Base-by-base conservation (phyloP, 2,113 vertebrate genomes). In the Passer domesticus region DNA sequence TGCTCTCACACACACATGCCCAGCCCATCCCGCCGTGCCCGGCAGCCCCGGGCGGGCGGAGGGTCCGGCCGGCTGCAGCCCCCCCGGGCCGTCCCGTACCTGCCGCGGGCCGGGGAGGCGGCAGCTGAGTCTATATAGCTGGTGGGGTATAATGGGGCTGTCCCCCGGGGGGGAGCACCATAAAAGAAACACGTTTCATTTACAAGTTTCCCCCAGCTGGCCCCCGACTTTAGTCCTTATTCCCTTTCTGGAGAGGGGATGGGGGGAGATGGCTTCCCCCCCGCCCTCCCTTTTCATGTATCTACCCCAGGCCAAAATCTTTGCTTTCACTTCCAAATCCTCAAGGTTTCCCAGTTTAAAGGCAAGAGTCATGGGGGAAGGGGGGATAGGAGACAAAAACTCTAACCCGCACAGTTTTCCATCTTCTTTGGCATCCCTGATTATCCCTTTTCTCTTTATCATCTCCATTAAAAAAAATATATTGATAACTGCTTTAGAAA, bases 171-270 rank as follows among this genome's bases (percentile, higher is more conserved):
- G 83, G 80, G 80, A 72, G 84, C 50, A 35, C 69, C 84, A 93
- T 94, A 81, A 94, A 96, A 93, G 92, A 93, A 95, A 94, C 94
- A 87, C 84, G 78, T 89, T 96, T 83, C 84, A 84, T 94, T 84
- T 89, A 94, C 90, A 87, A 89, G 88, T n/a, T 91, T 84, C 56
- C 85, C 90, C 92, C 95, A 94, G 92, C 92, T 91, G 94, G 92
- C 82, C 95, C 85, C 90, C 94, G 67, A 92, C 76, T 96, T 88
- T 8, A 67, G 87, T 86, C 83, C 73, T 86, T 87, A 59, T 55
- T 93, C 68, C 28, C 35, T 70, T 59, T 84, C 53, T 80, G 74
- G 27, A 80, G 63, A 83, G n/a, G 33, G 30, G 46, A 31, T 64
- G 68, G 59, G 62, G 35, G 31, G 46, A 73, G 52, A 75, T 75